Evolutionary conservation across 2,113 vertebrate genomes (phyloP).

Genomic region (Poeciliopsis retropinna): DNA sequence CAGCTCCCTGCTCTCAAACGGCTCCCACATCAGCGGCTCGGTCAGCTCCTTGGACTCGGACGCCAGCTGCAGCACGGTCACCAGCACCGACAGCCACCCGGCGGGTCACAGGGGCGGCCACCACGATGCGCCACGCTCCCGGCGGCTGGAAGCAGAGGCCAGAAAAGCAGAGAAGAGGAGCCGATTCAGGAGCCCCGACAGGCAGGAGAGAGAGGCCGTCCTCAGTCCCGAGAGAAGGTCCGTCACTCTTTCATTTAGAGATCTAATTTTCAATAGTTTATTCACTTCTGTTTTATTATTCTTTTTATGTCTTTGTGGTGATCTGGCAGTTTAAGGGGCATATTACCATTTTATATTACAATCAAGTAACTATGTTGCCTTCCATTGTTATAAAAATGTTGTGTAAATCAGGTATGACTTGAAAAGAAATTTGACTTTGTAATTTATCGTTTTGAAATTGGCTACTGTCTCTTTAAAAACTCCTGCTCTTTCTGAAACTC

Average conservation of each 20-base stretch:
- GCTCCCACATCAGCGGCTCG: constrained; percentile 85
- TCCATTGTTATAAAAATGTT: no score
- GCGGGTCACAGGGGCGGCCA: constrained; percentile 53
- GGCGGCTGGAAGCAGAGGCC: constrained; percentile 74
- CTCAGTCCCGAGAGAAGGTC: constrained; percentile 83
- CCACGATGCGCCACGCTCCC: constrained; percentile 63
- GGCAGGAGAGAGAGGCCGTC: constrained; percentile 67
- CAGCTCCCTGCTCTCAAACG: constrained; percentile 83
- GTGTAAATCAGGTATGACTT: no score
- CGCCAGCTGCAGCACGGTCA: constrained; percentile 81
- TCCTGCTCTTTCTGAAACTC: no score
- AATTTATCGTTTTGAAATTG: no score
- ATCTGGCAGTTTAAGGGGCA: no score
- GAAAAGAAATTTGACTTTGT: no score
- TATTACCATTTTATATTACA: no score
- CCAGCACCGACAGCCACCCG: constrained; percentile 80
- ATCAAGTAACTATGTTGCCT: no score
- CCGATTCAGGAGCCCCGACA: constrained; percentile 75
- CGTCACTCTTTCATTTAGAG: constrained; percentile 12
- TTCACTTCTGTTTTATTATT: no score
- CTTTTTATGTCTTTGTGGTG: no score
- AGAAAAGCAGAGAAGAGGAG: constrained; percentile 80
- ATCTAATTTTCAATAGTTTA: no score
- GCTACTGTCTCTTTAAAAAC: no score
- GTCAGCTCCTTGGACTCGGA: constrained; percentile 85